These are phyloP conservation scores for Lepidurus apus DNA, from an alignment of 1,140 invertebrate species.

Conservation along the genomic window DNA sequence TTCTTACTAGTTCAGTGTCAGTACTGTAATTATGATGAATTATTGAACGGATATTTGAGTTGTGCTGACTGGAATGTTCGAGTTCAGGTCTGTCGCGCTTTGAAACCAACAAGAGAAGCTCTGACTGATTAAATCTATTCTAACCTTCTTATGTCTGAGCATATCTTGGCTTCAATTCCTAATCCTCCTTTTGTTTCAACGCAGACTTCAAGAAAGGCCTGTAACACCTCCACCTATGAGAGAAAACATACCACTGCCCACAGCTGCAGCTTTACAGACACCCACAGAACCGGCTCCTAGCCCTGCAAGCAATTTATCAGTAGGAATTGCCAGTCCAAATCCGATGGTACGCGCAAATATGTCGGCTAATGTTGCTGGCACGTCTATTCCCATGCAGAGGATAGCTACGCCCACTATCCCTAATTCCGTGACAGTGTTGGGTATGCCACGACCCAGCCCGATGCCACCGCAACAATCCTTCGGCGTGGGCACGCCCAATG, in stretches of 20 bases:
- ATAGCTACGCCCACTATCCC: not conserved
- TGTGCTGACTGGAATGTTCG: conserved; percentile 1
- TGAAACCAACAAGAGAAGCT: not conserved
- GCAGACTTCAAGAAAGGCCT: not conserved
- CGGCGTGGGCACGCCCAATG: not conserved
- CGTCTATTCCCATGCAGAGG: not conserved
- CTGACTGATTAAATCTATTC: not conserved
- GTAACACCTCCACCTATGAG: not conserved
- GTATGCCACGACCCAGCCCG: not conserved
- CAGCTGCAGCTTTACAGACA: not conserved
- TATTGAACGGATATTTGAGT: conserved; percentile 33
- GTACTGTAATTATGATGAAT: conserved; percentile 26
- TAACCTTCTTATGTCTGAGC: not conserved
- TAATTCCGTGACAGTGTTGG: not conserved
- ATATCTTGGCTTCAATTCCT: not conserved
- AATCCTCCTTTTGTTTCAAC: not conserved
- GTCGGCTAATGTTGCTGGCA: not conserved
- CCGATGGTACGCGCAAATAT: not conserved
- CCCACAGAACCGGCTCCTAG: not conserved
- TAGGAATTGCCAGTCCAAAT: not conserved
- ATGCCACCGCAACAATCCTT: not conserved
- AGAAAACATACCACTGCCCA: not conserved
- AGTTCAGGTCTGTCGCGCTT: not conserved
- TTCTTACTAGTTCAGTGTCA: not conserved
- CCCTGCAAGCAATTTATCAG: not conserved